These are phyloP conservation scores for Cyphomyrus plagiostoma DNA, from an alignment of 2,113 vertebrate species.

Conservation along the genomic window DNA sequence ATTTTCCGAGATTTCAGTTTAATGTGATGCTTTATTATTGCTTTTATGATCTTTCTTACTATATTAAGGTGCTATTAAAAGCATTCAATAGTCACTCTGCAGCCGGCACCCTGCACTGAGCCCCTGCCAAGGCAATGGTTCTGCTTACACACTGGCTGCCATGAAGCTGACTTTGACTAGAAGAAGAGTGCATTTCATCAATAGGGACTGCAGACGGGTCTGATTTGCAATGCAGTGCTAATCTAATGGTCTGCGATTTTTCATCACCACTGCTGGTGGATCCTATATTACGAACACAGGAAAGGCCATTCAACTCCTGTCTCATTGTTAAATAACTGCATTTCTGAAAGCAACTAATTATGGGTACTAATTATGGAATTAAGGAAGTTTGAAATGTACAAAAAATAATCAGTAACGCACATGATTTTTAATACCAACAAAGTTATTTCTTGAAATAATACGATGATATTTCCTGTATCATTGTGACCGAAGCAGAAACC, in stretches of 20 bases:
- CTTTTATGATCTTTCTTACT: neutral
- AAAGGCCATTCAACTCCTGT: neutral
- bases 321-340: neutral
- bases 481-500: neutral
- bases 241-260: neutral
- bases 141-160: neutral
- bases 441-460: neutral
- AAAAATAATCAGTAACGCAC: neutral
- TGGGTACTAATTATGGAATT: neutral
- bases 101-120: neutral
- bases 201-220: neutral
- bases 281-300: neutral
- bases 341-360: neutral
- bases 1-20: neutral
- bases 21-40: neutral
- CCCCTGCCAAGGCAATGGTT: neutral
- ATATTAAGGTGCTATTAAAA: neutral
- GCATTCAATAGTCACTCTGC: neutral
- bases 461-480: neutral
- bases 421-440: neutral
- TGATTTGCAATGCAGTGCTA: neutral
- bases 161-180: neutral
- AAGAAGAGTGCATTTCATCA: neutral
- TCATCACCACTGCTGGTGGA: neutral
- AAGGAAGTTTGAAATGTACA: neutral